A percentile compares a stretch with the other conserved stretches of the same genome.
Conservation (phyloP, 2,113 vertebrate genomes). For the Zapornia atra region DNA sequence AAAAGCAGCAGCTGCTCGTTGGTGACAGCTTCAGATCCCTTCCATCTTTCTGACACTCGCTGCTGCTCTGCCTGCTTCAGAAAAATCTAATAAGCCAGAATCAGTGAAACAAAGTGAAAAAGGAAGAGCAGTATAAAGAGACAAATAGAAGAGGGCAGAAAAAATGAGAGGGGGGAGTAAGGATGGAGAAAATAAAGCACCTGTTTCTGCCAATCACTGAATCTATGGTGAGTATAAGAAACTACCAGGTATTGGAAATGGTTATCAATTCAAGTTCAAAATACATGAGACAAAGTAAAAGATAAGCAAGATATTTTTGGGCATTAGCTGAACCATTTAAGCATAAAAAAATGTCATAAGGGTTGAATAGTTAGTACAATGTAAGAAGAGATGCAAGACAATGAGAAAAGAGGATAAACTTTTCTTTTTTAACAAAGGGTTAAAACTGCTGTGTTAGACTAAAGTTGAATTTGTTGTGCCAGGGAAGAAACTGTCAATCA, state of each 20-base stretch:
- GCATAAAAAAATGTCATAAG: background rate
- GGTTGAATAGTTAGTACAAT: background rate
- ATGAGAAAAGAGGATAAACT: background rate
- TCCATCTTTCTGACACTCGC: background rate
- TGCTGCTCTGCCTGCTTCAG: background rate
- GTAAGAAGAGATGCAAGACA: background rate
- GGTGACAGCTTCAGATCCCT: background rate
- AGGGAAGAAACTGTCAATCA: background rate
- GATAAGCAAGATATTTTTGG: background rate
- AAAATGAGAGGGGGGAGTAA: background rate
- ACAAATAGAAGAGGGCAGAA: background rate
- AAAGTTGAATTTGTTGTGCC: background rate
- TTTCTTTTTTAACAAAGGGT: background rate
- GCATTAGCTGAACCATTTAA: background rate
- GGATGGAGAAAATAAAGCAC: background rate
- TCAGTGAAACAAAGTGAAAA: background rate
- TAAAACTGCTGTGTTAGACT: background rate
- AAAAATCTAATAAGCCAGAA: background rate
- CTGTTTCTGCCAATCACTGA: background rate
- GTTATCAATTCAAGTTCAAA: background rate
- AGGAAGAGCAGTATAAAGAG: background rate
- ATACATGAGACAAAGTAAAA: background rate
- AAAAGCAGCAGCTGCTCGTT: background rate
- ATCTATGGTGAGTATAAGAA: background rate
- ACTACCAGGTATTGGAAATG: background rate